phyloP scores from a whole-genome alignment of 2,797 vertebrate species.

The Mustela erminea region DNA sequence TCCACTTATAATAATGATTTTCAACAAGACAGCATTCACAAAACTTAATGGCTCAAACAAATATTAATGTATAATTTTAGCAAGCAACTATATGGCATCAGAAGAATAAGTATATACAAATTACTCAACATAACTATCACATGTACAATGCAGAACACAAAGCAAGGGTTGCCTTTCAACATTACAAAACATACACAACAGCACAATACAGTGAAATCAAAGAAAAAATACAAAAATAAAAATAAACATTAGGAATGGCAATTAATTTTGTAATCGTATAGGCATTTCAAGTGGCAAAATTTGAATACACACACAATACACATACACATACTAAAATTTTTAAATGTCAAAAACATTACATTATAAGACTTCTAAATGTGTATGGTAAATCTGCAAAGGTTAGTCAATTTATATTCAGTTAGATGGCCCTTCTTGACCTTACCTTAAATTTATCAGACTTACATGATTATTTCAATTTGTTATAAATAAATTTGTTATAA shows the following conservation, averaged over 20 bases:
- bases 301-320: background rate
- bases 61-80: constrained; percentile 71
- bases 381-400: background rate
- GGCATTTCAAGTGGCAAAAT: background rate
- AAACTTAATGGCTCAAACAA: constrained; percentile 71
- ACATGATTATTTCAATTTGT: background rate
- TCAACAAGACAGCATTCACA: constrained; percentile 28
- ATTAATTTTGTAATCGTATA: background rate
- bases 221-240: background rate
- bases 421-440: background rate
- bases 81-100: constrained; percentile 31
- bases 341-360: background rate
- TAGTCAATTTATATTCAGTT: background rate
- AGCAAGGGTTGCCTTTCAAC: background rate
- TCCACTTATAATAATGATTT: constrained; percentile 54
- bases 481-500: constrained; percentile 3
- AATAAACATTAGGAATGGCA: background rate
- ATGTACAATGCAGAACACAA: constrained; percentile 51
- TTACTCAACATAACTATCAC: background rate
- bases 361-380: background rate
- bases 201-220: background rate
- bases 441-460: background rate
- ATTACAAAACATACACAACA: background rate
- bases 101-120: constrained; percentile 28
- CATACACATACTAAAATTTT: background rate